These are phyloP conservation scores for Acropternis orthonyx DNA, from an alignment of 2,797 vertebrate species.

Conservation along the genomic window DNA sequence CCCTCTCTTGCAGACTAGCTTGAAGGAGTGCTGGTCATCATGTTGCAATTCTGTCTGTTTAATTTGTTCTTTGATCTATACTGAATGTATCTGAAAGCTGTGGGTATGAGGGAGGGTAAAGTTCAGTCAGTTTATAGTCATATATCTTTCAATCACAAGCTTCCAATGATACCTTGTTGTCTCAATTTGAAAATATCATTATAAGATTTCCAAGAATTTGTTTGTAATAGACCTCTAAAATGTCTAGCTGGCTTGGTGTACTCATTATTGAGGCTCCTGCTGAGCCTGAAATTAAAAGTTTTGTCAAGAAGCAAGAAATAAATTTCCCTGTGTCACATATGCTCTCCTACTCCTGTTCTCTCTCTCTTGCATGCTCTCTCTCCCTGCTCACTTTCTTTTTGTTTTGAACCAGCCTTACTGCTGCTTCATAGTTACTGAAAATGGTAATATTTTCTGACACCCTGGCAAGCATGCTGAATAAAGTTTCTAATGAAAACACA, in stretches of 20 bases:
- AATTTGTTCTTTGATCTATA: constrained; percentile 11
- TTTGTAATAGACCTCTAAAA: constrained; percentile 69
- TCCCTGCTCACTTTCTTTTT: neutral
- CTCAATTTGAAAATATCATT: constrained; percentile 66
- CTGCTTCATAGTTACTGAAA: constrained; percentile 3
- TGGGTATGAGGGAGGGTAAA: neutral
- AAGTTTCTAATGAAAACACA: constrained; percentile 24
- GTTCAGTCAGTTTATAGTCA: constrained; percentile 18
- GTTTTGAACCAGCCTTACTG: neutral
- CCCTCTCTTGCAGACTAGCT: neutral
- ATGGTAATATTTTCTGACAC: constrained; percentile 35
- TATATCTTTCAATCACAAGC: constrained; percentile 48
- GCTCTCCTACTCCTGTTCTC: neutral
- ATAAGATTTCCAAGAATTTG: constrained; percentile 69
- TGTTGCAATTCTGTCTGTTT: neutral
- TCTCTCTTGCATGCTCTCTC: neutral
- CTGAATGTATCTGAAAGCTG: constrained; percentile 36
- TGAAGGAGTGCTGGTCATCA: neutral
- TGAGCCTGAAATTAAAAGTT: constrained; percentile 75
- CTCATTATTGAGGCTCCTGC: constrained; percentile 66
- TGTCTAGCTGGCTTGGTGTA: constrained; percentile 61
- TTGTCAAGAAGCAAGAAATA: constrained; percentile 55
- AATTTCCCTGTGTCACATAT: neutral
- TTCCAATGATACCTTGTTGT: constrained; percentile 63
- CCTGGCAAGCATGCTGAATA: constrained; percentile 26